Evolutionary conservation across 2,888 invertebrate species (phyloP).

Genomic region (Drosophila subquinaria): DNA sequence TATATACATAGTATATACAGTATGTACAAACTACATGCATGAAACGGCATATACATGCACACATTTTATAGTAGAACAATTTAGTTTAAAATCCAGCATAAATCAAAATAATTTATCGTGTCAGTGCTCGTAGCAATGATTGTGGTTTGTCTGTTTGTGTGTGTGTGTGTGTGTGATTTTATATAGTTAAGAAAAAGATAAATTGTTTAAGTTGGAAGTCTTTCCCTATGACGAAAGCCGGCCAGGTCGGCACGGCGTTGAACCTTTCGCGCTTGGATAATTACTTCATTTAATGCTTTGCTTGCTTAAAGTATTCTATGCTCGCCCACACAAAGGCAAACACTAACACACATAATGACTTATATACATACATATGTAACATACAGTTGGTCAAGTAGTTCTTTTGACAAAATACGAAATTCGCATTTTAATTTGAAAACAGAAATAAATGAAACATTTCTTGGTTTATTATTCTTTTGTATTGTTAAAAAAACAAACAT

Average conservation of each 20-base stretch:
- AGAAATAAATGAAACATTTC: neutral
- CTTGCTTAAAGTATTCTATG: conserved; percentile 35
- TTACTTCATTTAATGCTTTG: conserved; percentile 59
- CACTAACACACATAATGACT: conserved; percentile 8
- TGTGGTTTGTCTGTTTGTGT: conserved; percentile 6
- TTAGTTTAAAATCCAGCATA: conserved; percentile 60
- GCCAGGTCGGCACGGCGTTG: conserved; percentile 63
- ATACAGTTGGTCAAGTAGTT: neutral
- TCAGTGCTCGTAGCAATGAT: conserved; percentile 20
- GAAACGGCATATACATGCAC: conserved; percentile 25
- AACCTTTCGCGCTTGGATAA: conserved; percentile 77
- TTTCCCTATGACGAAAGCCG: conserved; percentile 41
- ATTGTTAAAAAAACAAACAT: neutral
- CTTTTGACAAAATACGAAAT: neutral
- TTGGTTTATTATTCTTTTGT: neutral
- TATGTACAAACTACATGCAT: conserved; percentile 29
- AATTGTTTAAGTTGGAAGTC: conserved; percentile 25
- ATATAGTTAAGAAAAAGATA: conserved; percentile 21
- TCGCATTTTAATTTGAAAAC: neutral
- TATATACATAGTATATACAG: no score
- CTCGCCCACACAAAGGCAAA: conserved; percentile 24
- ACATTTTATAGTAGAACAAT: conserved; percentile 55
- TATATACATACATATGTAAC: conserved; percentile 1
- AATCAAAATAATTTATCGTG: conserved; percentile 64
- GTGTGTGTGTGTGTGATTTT: conserved; percentile 21